A percentile compares a stretch with the other conserved stretches of the same genome.
phyloP scores from a whole-genome alignment of 2,797 vertebrate genomes.

The Rallus crepitans region DNA sequence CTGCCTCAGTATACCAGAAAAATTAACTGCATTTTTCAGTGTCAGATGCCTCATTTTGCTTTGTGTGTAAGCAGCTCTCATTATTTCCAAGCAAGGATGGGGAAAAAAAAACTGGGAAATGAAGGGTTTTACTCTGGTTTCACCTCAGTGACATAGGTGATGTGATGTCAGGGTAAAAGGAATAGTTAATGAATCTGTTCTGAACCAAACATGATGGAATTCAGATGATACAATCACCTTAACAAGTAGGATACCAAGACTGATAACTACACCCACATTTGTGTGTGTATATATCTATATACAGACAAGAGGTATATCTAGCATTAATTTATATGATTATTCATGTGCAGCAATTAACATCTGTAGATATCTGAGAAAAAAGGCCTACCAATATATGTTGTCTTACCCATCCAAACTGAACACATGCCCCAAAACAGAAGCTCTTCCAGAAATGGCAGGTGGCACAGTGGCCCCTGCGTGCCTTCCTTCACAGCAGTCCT shows the following conservation, averaged over 20 bases:
- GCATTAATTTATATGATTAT: background rate
- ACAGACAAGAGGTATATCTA: background rate
- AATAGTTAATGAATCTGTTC: background rate
- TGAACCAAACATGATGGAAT: background rate
- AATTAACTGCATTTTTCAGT: background rate
- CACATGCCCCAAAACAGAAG: background rate
- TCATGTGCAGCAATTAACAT: background rate
- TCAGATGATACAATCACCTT: background rate
- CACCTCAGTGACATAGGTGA: background rate
- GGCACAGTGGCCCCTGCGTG: background rate
- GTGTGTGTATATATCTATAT: background rate
- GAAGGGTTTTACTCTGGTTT: background rate
- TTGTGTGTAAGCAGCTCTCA: background rate
- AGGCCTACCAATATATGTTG: too few relatives aligned
- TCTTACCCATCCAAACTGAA: background rate
- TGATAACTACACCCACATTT: background rate
- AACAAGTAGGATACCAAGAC: background rate
- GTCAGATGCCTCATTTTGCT: background rate
- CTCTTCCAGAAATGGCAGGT: background rate
- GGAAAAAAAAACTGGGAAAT: background rate
- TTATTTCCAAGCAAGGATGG: background rate
- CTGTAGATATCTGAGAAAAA: background rate
- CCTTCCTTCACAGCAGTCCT: background rate
- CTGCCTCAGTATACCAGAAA: background rate
- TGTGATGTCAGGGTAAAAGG: background rate